Percentiles rank a stretch among this genome's conserved stretches.
phyloP scores from a whole-genome alignment of 2,888 invertebrate genomes.

The Papilio elwesi region DNA sequence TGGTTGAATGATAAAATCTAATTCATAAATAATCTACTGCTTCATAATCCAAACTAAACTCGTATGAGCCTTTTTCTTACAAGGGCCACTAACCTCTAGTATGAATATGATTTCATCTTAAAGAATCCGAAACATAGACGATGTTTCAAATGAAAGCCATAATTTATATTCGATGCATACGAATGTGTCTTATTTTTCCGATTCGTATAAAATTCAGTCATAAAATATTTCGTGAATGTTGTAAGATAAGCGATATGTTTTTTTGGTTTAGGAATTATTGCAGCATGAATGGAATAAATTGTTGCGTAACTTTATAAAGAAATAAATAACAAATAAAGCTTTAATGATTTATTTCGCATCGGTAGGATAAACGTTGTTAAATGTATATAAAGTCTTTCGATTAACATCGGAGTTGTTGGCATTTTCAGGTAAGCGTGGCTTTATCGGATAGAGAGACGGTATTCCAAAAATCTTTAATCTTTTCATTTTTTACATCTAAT shows the following conservation, averaged over 20 bases:
- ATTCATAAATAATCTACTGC: too few relatives aligned
- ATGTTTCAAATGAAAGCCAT: constrained; percentile 1
- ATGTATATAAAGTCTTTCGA: too few relatives aligned
- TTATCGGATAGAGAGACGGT: too few relatives aligned
- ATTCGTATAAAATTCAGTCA: constrained; percentile 9
- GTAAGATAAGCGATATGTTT: constrained; percentile 6
- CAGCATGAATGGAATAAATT: not conserved
- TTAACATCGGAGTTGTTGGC: too few relatives aligned
- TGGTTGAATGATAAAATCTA: too few relatives aligned
- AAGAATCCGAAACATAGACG: not conserved
- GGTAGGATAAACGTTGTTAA: too few relatives aligned
- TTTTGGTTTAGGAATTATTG: not conserved
- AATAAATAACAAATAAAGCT: not conserved
- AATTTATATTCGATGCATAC: constrained; percentile 25
- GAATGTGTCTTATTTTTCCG: constrained; percentile 4
- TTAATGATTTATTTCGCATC: too few relatives aligned
- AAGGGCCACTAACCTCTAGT: not conserved
- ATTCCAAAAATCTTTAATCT: too few relatives aligned
- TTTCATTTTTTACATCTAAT: too few relatives aligned
- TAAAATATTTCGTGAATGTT: constrained; percentile 14
- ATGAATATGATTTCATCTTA: not conserved
- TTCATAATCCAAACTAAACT: too few relatives aligned
- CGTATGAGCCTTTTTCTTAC: not conserved
- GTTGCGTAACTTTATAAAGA: not conserved
- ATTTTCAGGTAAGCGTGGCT: too few relatives aligned